A percentile compares a stretch with the other conserved stretches of the same genome.
Conservation (phyloP, 2,888 invertebrate species). For the Apodemia zela region DNA sequence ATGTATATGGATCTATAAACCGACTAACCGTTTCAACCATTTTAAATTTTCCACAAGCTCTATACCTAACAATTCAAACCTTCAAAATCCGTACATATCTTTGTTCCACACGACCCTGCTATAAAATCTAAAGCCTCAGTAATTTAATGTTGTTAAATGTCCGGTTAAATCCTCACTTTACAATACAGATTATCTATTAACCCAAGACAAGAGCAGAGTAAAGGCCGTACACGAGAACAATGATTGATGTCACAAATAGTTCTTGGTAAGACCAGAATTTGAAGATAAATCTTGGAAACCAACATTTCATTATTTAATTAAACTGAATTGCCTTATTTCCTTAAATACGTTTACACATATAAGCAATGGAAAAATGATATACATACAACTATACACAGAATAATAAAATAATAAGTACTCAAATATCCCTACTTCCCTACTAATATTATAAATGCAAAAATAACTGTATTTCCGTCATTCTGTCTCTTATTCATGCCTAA, state of each 20-base stretch:
- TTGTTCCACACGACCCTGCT: not conserved
- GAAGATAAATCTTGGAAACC: not conserved
- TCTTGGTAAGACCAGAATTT: not conserved
- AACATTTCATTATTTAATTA: not conserved
- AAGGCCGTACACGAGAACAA: not conserved
- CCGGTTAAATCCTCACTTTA: slow-evolving; percentile 24
- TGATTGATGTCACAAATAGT: not conserved
- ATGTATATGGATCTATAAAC: too few relatives aligned
- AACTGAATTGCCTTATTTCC: not conserved
- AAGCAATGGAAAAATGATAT: too few relatives aligned
- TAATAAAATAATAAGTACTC: too few relatives aligned
- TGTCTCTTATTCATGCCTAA: too few relatives aligned
- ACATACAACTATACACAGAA: too few relatives aligned
- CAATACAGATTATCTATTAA: slow-evolving; percentile 31
- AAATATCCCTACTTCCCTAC: too few relatives aligned
- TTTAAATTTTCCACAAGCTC: not conserved
- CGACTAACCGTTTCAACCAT: too few relatives aligned
- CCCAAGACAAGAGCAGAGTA: slow-evolving; percentile 9
- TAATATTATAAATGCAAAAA: too few relatives aligned
- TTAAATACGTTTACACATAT: not conserved
- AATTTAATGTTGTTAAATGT: not conserved
- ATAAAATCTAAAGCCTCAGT: slow-evolving; percentile 3
- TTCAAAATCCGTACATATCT: not conserved
- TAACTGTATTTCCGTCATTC: too few relatives aligned
- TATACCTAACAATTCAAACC: not conserved